Evolutionary conservation across 2,888 invertebrate species (phyloP), one percentile per base, ranked within the genome.

Genomic region (Xanthorhoe spadicearia): DNA sequence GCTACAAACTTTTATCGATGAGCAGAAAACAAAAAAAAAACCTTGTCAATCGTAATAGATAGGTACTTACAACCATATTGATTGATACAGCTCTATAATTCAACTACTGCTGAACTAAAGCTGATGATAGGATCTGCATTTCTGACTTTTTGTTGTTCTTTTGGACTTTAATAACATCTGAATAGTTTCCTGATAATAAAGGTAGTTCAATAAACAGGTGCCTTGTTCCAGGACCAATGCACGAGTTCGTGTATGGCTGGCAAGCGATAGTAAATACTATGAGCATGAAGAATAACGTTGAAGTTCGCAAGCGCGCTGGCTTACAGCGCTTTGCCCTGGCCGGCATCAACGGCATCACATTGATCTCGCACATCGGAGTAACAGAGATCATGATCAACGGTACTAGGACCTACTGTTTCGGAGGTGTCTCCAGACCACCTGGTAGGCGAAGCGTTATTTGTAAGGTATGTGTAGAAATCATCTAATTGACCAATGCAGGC

Each of bases 341-440:
- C 1, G 93, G 92, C n/a, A 92, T 93, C 70, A 92, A 92, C 69
- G 93, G 92, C 5, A 90, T 93, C 68, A 87, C 92, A 0, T 84
- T 93, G 2, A 78, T 92, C n/a, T 88, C 91, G 0, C 93, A 92
- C 69, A 90, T 92, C n/a, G 93, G 92, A 0, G 92, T 82, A 2
- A 92, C 92, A 0, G 92, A 92, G 81, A 91, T 93, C 64, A 92
- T 92, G 93, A 92, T 92, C 28, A 92, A 93, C 66, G 92, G 91
- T 0, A 92, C 92, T 1, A 84, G 92, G 69, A 82, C 78, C 0
- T 93, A 92, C 68, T 93, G 93, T 76, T 93, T 91, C 59, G 93
- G 93, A 0, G 92, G 93, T 1, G 90, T 91, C 0, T 87, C 90
- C 0, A 77, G 92, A 1, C 93, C 93, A 0, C 92, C 92, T 0